Base-by-base conservation (phyloP, 1,140 invertebrate species). In the Neuroterus valhalla region DNA sequence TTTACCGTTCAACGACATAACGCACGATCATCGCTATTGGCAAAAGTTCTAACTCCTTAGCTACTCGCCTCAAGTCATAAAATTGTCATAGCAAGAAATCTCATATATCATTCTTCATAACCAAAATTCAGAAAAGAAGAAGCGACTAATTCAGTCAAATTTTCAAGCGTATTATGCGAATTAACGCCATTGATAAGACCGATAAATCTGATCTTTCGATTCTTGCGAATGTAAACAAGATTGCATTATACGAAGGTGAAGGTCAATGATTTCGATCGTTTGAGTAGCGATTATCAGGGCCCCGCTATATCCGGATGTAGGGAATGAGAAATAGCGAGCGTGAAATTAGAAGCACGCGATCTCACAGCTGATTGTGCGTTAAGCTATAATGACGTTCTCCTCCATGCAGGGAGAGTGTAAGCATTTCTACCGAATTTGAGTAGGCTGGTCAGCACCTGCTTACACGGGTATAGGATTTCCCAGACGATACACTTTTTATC, bases 261-360 rank as follows among this genome's bases (percentile, higher is more conserved):
- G 52, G 52, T 55, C 31, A 46, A 66, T 71, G 68, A 62, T 70
- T 78, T 75, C 48, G 68, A 74, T 82, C 73, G 21, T 74, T 80
- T 74, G 70, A 78, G 78, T 76, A 69, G 44, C 74, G 76, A 82
- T 82, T 82, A 82, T 72, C 55, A 46, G 70, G 68, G 77, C 74
- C 72, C 74, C 77, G 80, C 79, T 55, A 55, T 82, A 82, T 66
- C 67, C 72, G 76, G 81, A 82, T 79, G 76, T 78, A 71, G 72
- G 55, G 43, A 67, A 21, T 68, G 17, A 71, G 70, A 74, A 72
- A 81, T 78, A 78, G 76, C 76, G 71, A 77, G 76, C 81, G 79
- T 85, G 81, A 85, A 85, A 85, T 85, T 84, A 85, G 81, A 84
- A 81, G 83, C 84, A 84, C 83, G 84, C 84, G 82, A 86, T 86